Conservation (phyloP, 2,888 invertebrate genomes). For the Orthosia incerta region DNA sequence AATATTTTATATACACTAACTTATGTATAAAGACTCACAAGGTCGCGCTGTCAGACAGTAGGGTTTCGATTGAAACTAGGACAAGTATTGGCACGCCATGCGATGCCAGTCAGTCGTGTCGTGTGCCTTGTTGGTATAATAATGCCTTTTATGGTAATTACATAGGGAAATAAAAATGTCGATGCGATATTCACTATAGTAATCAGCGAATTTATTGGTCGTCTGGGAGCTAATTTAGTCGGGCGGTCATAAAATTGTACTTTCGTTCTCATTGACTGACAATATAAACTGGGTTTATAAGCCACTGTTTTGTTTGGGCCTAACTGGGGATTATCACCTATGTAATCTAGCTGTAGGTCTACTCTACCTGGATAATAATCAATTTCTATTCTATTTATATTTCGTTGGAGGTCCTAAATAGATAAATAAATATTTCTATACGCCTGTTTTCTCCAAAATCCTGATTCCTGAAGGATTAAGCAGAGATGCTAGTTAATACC, state of each 20-base stretch:
- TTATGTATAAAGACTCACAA: constrained; percentile 59
- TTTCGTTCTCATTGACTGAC: not conserved
- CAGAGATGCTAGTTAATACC: too few species aligned
- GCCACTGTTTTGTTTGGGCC: too few species aligned
- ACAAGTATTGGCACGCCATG: constrained; percentile 61
- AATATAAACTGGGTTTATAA: not conserved
- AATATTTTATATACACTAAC: not conserved
- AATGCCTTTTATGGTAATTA: constrained; percentile 59
- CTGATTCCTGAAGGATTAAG: too few species aligned
- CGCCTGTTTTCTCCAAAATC: too few species aligned
- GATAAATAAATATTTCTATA: too few species aligned
- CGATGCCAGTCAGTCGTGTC: constrained; percentile 44
- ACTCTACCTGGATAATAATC: too few species aligned
- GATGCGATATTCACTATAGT: constrained; percentile 28
- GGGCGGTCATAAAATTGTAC: constrained; percentile 21
- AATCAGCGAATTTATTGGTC: constrained; percentile 23
- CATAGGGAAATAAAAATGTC: constrained; percentile 45
- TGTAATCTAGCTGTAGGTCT: too few species aligned
- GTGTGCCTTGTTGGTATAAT: constrained; percentile 47
- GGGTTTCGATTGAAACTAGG: constrained; percentile 75
- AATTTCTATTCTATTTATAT: too few species aligned
- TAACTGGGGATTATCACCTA: too few species aligned
- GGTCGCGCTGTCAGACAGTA: constrained; percentile 68
- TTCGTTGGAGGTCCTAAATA: too few species aligned
- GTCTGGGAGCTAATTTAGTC: constrained; percentile 11